Base-by-base conservation (phyloP, 2,797 vertebrate species). In the Chrosomus eos region DNA sequence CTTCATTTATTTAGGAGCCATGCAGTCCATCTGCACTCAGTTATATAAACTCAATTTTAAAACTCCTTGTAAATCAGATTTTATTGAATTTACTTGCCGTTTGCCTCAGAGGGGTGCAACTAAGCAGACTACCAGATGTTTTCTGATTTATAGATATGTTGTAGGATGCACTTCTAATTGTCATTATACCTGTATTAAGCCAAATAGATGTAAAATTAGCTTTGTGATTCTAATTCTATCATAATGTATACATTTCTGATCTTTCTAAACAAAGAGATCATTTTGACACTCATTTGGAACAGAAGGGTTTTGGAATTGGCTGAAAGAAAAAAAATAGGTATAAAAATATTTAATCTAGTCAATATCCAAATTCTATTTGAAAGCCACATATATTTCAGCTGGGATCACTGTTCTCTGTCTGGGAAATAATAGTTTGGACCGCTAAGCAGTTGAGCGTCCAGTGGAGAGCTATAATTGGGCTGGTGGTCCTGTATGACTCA, bases 281-380 rank as follows among this genome's bases (percentile, higher is more conserved):
- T 82, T 82, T 51, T 64, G 70, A 33, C 70, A 48, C 21, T 48
- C 40, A 51, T 45, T 64, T 36, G 14, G 55, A 74, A 45, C 26
- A 28, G 31, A 81, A 1, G 3, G 7, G 11, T 45, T 71, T 23
- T 45, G 38, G 26, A 62, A 82, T 45, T 31, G 70, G 3, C 8
- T n/a, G 40, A 58, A 38, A 55, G 28, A 6, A 51, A 53, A 55
- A 60, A 43, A 45, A 38, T n/a, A 14, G 2, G 40, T 14, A 36
- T 82, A 38, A 82, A 53, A 51, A 28, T 28, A 82, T 76, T 76
- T 55, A 85, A 83, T 84, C 82, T 80, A 80, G 75, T 83, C 6
- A 53, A 83, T 85, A 88, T 88, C 86, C 81, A 90, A 93, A 93
- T 93, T 90, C 73, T 92, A 93, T 94, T 92, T 89, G 85, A 90